phyloP scores from a whole-genome alignment of 2,797 vertebrate species.

The Pseudotriccus pelzelni region DNA sequence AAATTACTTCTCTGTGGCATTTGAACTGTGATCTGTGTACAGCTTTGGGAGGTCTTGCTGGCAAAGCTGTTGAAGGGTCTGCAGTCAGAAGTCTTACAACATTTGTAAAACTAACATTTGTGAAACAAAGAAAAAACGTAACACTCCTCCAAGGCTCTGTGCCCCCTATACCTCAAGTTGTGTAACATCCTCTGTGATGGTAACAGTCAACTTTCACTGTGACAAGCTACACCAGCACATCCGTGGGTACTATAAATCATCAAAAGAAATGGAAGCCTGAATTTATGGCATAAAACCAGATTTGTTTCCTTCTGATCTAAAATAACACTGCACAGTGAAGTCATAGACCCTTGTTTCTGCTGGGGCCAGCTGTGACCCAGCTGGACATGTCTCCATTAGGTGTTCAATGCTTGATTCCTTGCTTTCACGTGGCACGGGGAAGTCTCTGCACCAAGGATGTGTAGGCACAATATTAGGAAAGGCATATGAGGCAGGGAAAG shows the following conservation, averaged over 20 bases:
- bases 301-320: not conserved
- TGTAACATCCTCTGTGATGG: not conserved
- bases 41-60: not conserved
- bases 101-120: not conserved
- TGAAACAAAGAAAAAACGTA: not conserved
- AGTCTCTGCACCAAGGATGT: not conserved
- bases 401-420: not conserved
- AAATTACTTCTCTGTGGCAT: not conserved
- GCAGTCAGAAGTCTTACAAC: not conserved
- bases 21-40: not conserved
- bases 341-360: not conserved
- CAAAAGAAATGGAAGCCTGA: not conserved
- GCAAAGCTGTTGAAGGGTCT: not conserved
- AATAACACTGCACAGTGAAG: not conserved
- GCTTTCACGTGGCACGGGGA: not conserved
- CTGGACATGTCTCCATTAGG: not conserved
- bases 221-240: not conserved
- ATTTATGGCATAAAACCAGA: rapidly evolving
- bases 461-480: not conserved
- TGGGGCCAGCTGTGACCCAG: not conserved
- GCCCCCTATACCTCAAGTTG: rapidly evolving
- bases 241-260: not conserved
- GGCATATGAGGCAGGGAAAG: not conserved
- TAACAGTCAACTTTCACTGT: not conserved
- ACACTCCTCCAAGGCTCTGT: not conserved